Conservation (phyloP, 2,113 vertebrate genomes). For the Xenopus borealis region DNA sequence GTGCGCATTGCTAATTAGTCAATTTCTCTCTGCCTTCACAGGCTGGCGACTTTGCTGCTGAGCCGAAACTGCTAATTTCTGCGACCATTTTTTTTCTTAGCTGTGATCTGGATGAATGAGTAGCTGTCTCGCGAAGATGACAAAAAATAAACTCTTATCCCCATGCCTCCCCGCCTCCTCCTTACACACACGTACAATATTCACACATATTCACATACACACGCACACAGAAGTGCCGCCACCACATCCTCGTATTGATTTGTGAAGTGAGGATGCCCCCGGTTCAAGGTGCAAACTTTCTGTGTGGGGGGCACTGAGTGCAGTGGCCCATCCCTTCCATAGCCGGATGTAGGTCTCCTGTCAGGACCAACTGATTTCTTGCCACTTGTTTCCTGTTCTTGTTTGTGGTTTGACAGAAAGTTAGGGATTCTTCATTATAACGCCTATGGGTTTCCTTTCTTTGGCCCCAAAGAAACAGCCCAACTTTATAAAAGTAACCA, state of each 20-base stretch:
- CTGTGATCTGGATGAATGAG: conserved; percentile 99
- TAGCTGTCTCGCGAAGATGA: conserved; percentile 99
- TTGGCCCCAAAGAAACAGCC: too few relatives aligned
- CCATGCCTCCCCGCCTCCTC: conserved; percentile 75
- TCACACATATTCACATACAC: conserved; percentile 58
- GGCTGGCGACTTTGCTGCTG: conserved; percentile 99
- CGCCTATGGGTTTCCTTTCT: too few relatives aligned
- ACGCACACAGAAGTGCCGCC: conserved; percentile 62
- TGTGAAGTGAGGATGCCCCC: conserved; percentile 82
- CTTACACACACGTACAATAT: conserved; percentile 74
- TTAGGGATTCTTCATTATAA: too few relatives aligned
- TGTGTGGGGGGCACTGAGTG: neutral
- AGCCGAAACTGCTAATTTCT: conserved; percentile 99
- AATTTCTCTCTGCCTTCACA: conserved; percentile 99
- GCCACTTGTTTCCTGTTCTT: conserved; percentile 40
- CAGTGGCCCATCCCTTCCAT: neutral
- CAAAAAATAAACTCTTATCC: conserved; percentile 93
- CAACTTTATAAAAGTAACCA: too few relatives aligned
- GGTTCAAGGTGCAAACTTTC: conserved; percentile 83
- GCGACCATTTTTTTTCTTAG: conserved; percentile 90
- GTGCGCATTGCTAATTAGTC: conserved; percentile 99
- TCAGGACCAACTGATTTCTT: conserved; percentile 49
- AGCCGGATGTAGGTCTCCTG: conserved; percentile 53
- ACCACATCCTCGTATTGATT: conserved; percentile 89
- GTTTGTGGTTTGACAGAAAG: conserved; percentile 45